Base-by-base conservation (phyloP, 2,797 vertebrate genomes). In the Ctenochaetus hawaiiensis region DNA sequence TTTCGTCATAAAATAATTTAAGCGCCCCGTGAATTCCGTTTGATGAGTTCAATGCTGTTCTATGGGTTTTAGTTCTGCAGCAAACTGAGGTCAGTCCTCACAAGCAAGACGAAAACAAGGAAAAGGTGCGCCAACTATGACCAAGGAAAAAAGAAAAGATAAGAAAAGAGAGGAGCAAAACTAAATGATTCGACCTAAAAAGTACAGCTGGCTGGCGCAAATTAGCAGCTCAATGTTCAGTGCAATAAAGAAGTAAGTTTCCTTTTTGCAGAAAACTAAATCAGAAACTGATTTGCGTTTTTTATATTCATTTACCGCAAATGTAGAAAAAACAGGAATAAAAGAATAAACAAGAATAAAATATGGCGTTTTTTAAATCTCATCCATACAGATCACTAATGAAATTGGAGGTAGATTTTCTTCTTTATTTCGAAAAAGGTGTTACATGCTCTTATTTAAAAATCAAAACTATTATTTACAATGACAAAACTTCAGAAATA, bases 381-480 rank as follows among this genome's bases (percentile, higher is more conserved):
- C 30, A 59, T 54, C 48, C 12, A 61, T 11, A 72, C 8, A 64
- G 23, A 30, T 62, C 14, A 82, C 18, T 86, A 47, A 34, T 13
- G 2, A 77, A 53, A 14, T 11, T 69, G 39, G 66, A 86, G 61
- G 61, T 83, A 89, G 51, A 73, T 67, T 86, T 82, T 88, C 80
- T 8, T 64, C 43, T 94, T 94, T 93, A 93, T 93, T 94, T 91
- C 90, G 89, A 91, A 87, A 93, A 95, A 93, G 89, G 77, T 84
- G 78, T 91, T 90, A 87, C 91, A 91, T 94, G 90, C 89, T 90
- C 89, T 91, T 58, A 81, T 90, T 93, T 87, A 89, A 90, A 93
- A 93, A 91, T 92, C 87, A 91, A 94, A 89, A 87, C 80, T 90
- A 91, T 87, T 95, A 95, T 94, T 91, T 95, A 95, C 93, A 95